Base-by-base conservation (phyloP, 2,797 vertebrate genomes). In the Allobates femoralis region DNA sequence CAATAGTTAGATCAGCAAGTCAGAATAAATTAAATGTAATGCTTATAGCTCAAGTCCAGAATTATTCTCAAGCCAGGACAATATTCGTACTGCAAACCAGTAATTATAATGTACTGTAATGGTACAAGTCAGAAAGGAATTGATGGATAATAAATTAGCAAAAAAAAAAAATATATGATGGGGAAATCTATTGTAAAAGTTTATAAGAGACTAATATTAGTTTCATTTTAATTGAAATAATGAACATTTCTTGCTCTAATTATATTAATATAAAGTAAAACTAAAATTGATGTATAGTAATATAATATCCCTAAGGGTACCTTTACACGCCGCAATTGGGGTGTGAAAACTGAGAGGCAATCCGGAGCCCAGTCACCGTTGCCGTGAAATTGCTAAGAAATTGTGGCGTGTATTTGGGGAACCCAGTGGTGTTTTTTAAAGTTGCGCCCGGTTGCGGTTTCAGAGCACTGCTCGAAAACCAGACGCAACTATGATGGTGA, bases 1-100 rank as follows among this genome's bases (percentile, higher is more conserved):
- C 56, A 58, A 46, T 37, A 86, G 71, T 53, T 55, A 30, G 53
- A 28, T 32, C 67, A 46, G 19, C 18, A 62, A 34, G 69, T 53
- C 28, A 37, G 23, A 53, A 32, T 73, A 53, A 83, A 83, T 73
- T 53, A 73, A 53, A 30, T 30, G 69, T 83, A 73, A 73, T 14
- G 0, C 21, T 74, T 15, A 15, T 46, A 46, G 7, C 71, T 74
- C 23, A n/a, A 28, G 46, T 26, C 41, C 71, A 74, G 71, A 74
- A 74, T 74, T 26, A 6, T 74, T 14, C n/a, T 26, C 28, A 26
- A 50, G 7, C 23, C 66, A 34, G 66, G 32, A 7, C 66, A 34
- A 23, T 19, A 18, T 5, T 67, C 3, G 19, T 34, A 67, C 66
- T 67, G 66, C 30, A 67, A 37, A 67, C 18, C 18, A 18, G 30